phyloP scores from a whole-genome alignment of 2,797 vertebrate genomes.

The Eospalax fontanierii region DNA sequence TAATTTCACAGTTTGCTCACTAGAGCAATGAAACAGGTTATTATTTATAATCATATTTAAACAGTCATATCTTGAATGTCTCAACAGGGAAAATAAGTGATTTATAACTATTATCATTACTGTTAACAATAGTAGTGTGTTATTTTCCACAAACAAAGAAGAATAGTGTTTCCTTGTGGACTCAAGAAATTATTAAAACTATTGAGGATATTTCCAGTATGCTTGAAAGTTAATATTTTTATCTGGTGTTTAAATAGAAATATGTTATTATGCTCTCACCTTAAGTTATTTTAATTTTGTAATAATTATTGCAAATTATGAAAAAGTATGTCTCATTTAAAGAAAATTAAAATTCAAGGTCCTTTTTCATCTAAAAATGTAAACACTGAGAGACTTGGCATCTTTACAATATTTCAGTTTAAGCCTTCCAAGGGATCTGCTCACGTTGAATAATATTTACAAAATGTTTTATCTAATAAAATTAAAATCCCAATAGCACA shows the following conservation, averaged over 20 bases:
- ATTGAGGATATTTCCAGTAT: conserved; percentile 9
- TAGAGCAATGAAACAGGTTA: conserved; percentile 15
- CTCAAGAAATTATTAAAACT: not conserved
- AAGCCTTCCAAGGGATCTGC: conserved; percentile 71
- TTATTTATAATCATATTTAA: conserved; percentile 55
- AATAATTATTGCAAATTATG: conserved; percentile 58
- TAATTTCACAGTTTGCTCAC: conserved; percentile 15
- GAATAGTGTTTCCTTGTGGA: conserved; percentile 42
- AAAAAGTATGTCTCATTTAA: conserved; percentile 37
- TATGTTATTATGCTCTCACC: not conserved
- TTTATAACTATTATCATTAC: conserved; percentile 68
- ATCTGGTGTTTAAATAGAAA: conserved; percentile 23
- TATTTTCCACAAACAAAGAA: conserved; percentile 29
- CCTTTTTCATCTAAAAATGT: conserved; percentile 34
- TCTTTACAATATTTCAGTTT: conserved; percentile 73
- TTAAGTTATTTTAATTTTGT: conserved; percentile 58
- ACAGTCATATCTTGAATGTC: not conserved
- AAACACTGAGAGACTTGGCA: conserved; percentile 65
- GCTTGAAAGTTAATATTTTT: conserved; percentile 39
- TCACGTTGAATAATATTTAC: conserved; percentile 75
- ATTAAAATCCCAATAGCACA: conserved; percentile 80
- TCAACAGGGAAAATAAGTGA: conserved; percentile 6
- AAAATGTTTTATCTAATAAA: conserved; percentile 81
- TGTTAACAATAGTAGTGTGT: not conserved
- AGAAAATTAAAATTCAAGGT: conserved; percentile 50